These are phyloP conservation scores for Rhagium mordax DNA, from an alignment of 2,888 invertebrate species.

Conservation along the genomic window DNA sequence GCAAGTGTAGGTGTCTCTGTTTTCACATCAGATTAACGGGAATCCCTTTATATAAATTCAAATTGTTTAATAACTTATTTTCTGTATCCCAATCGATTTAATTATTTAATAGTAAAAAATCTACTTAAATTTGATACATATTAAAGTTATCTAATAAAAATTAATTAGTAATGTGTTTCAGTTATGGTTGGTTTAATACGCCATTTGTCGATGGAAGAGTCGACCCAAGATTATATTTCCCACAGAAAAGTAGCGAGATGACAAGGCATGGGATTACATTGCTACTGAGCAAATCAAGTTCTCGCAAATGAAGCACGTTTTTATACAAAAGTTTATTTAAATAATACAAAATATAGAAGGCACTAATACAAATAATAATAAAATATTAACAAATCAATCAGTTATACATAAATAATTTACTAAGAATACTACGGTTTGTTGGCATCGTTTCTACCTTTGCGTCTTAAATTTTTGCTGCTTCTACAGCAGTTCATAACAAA, in stretches of 20 bases:
- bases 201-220: slow-evolving; percentile 56
- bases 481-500: slow-evolving; percentile 70
- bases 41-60: too few species aligned
- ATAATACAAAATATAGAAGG: slow-evolving; percentile 25
- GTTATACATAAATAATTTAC: slow-evolving; percentile 24
- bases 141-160: too few species aligned
- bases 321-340: slow-evolving; percentile 28
- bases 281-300: slow-evolving; percentile 32
- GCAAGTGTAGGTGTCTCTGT: too few species aligned
- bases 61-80: too few species aligned
- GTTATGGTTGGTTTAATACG: slow-evolving; percentile 8
- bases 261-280: slow-evolving; percentile 45
- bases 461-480: slow-evolving; percentile 63
- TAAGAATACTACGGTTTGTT: slow-evolving; percentile 73
- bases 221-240: slow-evolving; percentile 59
- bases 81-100: too few species aligned
- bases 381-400: slow-evolving; percentile 30
- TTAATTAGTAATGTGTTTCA: slow-evolving; percentile 2
- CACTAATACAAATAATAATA: slow-evolving; percentile 28
- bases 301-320: slow-evolving; percentile 33
- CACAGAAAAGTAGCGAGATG: slow-evolving; percentile 48
- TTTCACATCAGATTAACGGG: too few species aligned
- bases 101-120: too few species aligned
- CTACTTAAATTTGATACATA: too few species aligned
- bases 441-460: slow-evolving; percentile 73